A percentile compares a stretch with the other conserved stretches of the same genome.
Conservation (phyloP, 2,113 vertebrate genomes). For the Ia io region DNA sequence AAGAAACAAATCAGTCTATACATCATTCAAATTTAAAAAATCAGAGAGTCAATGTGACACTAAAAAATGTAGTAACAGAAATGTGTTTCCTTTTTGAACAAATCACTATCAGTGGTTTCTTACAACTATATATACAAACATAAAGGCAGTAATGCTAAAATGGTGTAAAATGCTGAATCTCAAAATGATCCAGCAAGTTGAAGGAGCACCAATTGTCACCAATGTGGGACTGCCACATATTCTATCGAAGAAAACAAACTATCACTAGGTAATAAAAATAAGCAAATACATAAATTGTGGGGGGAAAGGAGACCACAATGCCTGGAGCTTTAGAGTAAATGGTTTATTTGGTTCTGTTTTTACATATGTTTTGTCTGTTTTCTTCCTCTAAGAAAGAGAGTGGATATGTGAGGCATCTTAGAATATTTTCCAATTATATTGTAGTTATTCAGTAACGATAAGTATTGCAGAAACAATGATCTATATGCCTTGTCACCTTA, state of each 20-base stretch:
- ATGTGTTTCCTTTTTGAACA: constrained; percentile 27
- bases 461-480: constrained; percentile 21
- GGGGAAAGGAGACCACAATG: neutral
- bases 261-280: constrained; percentile 30
- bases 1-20: constrained; percentile 77
- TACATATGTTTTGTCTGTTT: neutral
- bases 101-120: constrained; percentile 52
- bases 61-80: constrained; percentile 59
- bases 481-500: neutral
- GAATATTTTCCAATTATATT: neutral
- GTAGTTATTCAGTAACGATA: constrained; percentile 28
- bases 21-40: constrained; percentile 75
- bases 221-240: neutral
- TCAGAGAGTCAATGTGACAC: constrained; percentile 63
- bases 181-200: constrained; percentile 63
- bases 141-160: constrained; percentile 58
- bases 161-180: constrained; percentile 55
- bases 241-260: constrained; percentile 55
- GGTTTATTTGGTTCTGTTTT: constrained; percentile 1
- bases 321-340: constrained; percentile 33
- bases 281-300: constrained; percentile 34
- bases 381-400: constrained; percentile 23
- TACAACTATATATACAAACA: constrained; percentile 58
- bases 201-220: constrained; percentile 63
- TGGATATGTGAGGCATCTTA: neutral